Evolutionary conservation across 1,140 invertebrate genomes (phyloP).

Genomic region (Neodiprion pinetum): DNA sequence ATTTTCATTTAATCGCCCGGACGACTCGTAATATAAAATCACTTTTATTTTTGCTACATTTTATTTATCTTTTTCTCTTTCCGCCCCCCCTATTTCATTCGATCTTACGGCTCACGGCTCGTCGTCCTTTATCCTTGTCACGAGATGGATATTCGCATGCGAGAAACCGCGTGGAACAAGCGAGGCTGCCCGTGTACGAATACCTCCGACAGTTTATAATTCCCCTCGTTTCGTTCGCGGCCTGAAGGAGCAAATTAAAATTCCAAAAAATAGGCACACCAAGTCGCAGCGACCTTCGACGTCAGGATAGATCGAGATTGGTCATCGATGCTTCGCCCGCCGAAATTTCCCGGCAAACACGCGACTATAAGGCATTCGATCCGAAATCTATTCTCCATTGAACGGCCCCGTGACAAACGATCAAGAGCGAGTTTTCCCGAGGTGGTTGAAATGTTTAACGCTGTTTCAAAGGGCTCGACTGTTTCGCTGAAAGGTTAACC

Average conservation of each 20-base stretch:
- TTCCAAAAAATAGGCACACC: too few relatives aligned
- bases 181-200: too few relatives aligned
- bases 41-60: background rate
- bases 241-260: too few relatives aligned
- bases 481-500: constrained; percentile 59
- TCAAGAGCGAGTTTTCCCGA: background rate
- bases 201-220: too few relatives aligned
- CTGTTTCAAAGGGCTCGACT: constrained; percentile 19
- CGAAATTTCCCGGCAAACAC: too few relatives aligned
- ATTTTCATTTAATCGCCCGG: constrained; percentile 2
- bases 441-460: background rate
- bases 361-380: too few relatives aligned
- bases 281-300: too few relatives aligned
- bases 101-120: background rate
- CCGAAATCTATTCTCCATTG: too few relatives aligned
- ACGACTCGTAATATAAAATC: background rate
- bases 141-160: background rate
- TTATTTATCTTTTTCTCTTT: background rate
- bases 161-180: background rate
- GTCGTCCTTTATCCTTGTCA: background rate
- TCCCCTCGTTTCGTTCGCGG: too few relatives aligned
- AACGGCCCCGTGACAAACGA: too few relatives aligned
- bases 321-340: too few relatives aligned
- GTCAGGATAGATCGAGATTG: too few relatives aligned
- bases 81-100: background rate